Percentiles rank a stretch among this genome's conserved stretches.
These are phyloP conservation scores for Euzophera pinguis DNA, from an alignment of 2,888 invertebrate genomes.

Conservation along the genomic window DNA sequence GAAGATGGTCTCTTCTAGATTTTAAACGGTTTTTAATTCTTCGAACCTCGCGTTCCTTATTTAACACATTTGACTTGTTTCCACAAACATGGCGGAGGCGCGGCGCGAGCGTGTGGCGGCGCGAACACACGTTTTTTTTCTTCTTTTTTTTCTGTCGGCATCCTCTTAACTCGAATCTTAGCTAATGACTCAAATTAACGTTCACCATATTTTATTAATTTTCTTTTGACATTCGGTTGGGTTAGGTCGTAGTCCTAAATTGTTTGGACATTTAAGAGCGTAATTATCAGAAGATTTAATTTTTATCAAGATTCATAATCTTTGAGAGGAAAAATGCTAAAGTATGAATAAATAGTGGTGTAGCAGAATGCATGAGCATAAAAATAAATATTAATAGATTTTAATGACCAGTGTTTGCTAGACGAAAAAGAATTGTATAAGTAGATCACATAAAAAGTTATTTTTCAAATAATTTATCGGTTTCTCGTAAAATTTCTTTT, in stretches of 20 bases:
- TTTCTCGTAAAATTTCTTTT: too few species aligned
- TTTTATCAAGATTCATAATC: conserved; percentile 1
- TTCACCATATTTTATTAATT: conserved; percentile 69
- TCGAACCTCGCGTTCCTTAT: conserved; percentile 45
- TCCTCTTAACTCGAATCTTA: conserved; percentile 56
- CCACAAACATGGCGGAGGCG: conserved; percentile 59
- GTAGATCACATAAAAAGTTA: too few species aligned
- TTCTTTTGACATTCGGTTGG: conserved; percentile 48
- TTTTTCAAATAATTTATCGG: too few species aligned
- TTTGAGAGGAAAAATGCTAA: conserved; percentile 1
- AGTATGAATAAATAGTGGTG: neutral
- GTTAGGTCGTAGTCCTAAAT: conserved; percentile 46
- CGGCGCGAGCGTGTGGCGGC: conserved; percentile 49
- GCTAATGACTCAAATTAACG: conserved; percentile 76
- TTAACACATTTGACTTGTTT: conserved; percentile 74
- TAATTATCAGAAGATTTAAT: conserved; percentile 7
- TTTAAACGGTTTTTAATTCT: conserved; percentile 19
- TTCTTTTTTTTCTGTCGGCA: conserved; percentile 56
- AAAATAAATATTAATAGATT: too few species aligned
- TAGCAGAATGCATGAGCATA: conserved; percentile 5
- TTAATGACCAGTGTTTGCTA: neutral
- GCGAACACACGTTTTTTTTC: conserved; percentile 62
- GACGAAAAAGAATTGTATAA: too few species aligned
- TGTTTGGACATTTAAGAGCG: conserved; percentile 50
- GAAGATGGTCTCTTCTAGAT: conserved; percentile 37